Evolutionary conservation across 2,113 vertebrate species (phyloP).

Genomic region (Ciconia boyciana): DNA sequence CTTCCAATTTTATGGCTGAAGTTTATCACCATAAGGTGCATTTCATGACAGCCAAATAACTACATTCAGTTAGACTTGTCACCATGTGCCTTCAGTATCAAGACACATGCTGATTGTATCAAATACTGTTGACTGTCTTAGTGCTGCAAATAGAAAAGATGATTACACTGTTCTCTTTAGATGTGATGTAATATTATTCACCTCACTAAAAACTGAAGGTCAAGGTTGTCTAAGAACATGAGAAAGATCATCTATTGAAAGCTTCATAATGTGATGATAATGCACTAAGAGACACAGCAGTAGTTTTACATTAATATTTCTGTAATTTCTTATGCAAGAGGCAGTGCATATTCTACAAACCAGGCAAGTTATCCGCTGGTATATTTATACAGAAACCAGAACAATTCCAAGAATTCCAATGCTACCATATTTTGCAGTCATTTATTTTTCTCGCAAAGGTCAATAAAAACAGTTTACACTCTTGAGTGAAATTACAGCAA

Average conservation of each 20-base stretch:
- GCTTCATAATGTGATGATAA: conserved; percentile 66
- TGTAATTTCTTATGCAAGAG: conserved; percentile 33
- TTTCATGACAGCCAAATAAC: conserved; percentile 86
- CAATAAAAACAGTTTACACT: not conserved
- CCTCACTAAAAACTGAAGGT: conserved; percentile 77
- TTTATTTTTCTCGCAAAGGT: not conserved
- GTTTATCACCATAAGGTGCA: conserved; percentile 87
- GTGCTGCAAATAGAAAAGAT: conserved; percentile 78
- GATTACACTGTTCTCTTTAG: conserved; percentile 76
- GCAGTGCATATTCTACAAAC: not conserved
- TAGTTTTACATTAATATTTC: conserved; percentile 32
- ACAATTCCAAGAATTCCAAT: not conserved
- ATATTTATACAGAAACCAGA: conserved; percentile 12
- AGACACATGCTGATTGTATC: conserved; percentile 88
- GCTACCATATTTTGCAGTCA: not conserved
- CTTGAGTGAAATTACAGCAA: not conserved
- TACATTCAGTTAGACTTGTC: conserved; percentile 86
- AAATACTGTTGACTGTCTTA: conserved; percentile 81
- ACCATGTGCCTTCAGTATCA: conserved; percentile 82
- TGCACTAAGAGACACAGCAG: conserved; percentile 51
- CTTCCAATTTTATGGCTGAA: conserved; percentile 83
- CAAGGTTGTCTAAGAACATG: conserved; percentile 74
- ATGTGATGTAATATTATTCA: conserved; percentile 79
- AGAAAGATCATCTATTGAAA: conserved; percentile 70
- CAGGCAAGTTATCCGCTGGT: not conserved